Base-by-base conservation (phyloP, 2,797 vertebrate genomes). In the Sebastiscus tertius region DNA sequence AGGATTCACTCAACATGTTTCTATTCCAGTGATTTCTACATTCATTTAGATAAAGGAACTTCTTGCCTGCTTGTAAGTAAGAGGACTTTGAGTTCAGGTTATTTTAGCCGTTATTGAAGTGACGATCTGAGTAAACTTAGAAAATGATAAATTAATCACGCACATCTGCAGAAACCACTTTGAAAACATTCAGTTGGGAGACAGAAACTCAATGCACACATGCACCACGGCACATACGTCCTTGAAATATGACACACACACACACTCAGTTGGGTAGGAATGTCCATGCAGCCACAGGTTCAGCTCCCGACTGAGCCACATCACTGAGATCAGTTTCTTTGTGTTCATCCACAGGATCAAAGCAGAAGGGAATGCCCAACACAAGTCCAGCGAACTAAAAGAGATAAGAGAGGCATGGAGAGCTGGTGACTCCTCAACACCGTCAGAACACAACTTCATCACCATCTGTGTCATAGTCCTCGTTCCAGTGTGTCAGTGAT, bases 11-110 rank as follows among this genome's bases (percentile, higher is more conserved):
- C 52, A 52, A 20, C 46, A n/a, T n/a, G 8, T 59, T 68, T 42
- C n/a, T 68, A 66, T 80, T 90, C 74, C 86, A 91, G 77, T 88
- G 81, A 72, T 82, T 61, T 74, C 64, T 76, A 62, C 64, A 78
- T 71, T 71, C 71, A 72, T 42, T 54, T n/a, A 59, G 5, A 27
- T 27, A 22, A 29, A 31, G 39, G 9, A 49, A 27, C 9, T 27
- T 49, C n/a, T 26, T 26, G 13, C 46, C 16, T 26, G 4, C 46
- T 49, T 52, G 46, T n/a, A n/a, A 52, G 18, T 52, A n/a, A 52
- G 20, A 9, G 20, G 46, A 52, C 18, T 5, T 46, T 6, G 4
- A 46, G 42, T 54, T 54, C 9, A 0, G 39, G 8, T 49, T 18
- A 18, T 49, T 18, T 49, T 49, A 20, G 18, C 46, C 18, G 18